These are phyloP conservation scores for Achroia grisella DNA, from an alignment of 1,140 invertebrate species.

Conservation along the genomic window DNA sequence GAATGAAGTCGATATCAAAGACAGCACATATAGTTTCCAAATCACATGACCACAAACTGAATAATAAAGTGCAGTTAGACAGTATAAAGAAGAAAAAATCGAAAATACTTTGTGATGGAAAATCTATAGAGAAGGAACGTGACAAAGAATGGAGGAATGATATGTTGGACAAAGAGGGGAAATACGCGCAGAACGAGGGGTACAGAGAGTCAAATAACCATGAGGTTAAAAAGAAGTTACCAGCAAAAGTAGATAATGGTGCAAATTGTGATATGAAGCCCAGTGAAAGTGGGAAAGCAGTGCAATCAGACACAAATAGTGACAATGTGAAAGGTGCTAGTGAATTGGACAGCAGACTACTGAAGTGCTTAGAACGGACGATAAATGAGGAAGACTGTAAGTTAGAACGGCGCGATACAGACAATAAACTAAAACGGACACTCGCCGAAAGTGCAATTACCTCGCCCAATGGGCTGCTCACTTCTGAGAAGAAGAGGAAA, in stretches of 20 bases:
- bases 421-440: constrained; percentile 58
- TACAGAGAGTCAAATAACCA: constrained; percentile 68
- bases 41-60: constrained; percentile 59
- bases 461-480: constrained; percentile 64
- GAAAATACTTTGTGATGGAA: constrained; percentile 45
- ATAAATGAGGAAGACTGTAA: constrained; percentile 39
- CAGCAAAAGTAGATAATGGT: constrained; percentile 40
- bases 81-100: constrained; percentile 61
- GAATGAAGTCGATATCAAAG: constrained; percentile 66
- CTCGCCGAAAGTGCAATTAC: constrained; percentile 51
- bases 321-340: constrained; percentile 51
- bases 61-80: constrained; percentile 52
- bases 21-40: constrained; percentile 70
- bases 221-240: constrained; percentile 60
- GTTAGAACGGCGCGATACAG: constrained; percentile 20
- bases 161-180: constrained; percentile 60
- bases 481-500: constrained; percentile 73
- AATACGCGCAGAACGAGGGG: constrained; percentile 67
- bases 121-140: constrained; percentile 42
- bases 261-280: constrained; percentile 62
- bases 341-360: constrained; percentile 49
- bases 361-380: constrained; percentile 60
- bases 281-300: constrained; percentile 48
- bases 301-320: constrained; percentile 44
- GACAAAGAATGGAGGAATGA: constrained; percentile 61